These are phyloP conservation scores for Latrodectus elegans DNA, from an alignment of 2,888 invertebrate species.

Conservation along the genomic window DNA sequence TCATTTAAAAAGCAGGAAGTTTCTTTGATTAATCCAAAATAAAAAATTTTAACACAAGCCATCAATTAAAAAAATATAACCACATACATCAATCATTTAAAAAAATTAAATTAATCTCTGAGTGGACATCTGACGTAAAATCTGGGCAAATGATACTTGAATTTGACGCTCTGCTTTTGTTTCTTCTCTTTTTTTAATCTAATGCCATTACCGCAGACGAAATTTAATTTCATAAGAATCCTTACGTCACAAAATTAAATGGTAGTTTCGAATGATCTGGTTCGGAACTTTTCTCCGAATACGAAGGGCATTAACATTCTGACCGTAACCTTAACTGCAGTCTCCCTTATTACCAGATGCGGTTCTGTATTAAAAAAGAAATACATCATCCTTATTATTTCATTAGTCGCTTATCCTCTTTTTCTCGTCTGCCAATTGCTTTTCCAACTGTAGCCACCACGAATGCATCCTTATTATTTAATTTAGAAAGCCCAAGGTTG, in stretches of 20 bases:
- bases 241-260: background rate
- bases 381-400: conserved; percentile 1
- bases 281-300: background rate
- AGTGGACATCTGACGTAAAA: background rate
- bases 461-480: conserved; percentile 41
- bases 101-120: background rate
- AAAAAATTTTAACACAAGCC: too few species aligned
- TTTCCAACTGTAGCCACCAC: background rate
- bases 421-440: conserved; percentile 5
- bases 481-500: conserved; percentile 37
- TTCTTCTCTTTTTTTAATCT: conserved; percentile 5
- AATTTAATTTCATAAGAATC: conserved; percentile 2
- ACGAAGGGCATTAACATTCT: conserved; percentile 3
- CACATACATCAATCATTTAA: background rate
- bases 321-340: conserved; percentile 2
- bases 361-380: background rate
- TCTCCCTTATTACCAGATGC: conserved; percentile 2
- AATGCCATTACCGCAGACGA: background rate
- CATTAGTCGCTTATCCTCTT: conserved; percentile 1
- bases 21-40: too few species aligned
- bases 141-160: background rate
- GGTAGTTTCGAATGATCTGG: background rate
- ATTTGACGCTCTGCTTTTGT: background rate
- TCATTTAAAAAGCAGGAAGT: too few species aligned
- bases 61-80: too few species aligned